A percentile compares a stretch with the other conserved stretches of the same genome.
These are phyloP conservation scores for Ochropleura plecta DNA, from an alignment of 2,888 invertebrate species.

Conservation along the genomic window DNA sequence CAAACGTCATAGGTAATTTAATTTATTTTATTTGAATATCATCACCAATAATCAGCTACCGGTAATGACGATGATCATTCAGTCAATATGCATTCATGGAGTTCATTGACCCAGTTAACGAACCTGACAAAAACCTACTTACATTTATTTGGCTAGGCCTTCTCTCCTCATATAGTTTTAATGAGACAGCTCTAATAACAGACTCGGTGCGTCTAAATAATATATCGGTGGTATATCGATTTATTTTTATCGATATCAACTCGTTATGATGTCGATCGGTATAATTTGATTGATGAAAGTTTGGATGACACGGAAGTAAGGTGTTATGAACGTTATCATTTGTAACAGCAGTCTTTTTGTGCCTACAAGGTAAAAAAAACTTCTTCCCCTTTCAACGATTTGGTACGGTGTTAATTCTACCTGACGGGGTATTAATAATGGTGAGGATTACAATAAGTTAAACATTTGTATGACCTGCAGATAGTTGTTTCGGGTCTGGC, in stretches of 20 bases:
- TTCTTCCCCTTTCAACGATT: not conserved
- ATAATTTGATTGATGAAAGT: conserved; percentile 55
- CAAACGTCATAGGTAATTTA: conserved; percentile 48
- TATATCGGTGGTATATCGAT: conserved; percentile 46
- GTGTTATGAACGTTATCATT: conserved; percentile 18
- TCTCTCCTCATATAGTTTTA: conserved; percentile 58
- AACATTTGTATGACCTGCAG: no score
- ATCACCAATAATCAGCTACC: conserved; percentile 72
- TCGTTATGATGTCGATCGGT: conserved; percentile 50
- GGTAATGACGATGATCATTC: conserved; percentile 65
- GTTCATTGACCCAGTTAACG: conserved; percentile 67
- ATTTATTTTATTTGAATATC: conserved; percentile 74
- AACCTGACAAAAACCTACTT: conserved; percentile 47
- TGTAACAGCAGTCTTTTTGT: conserved; percentile 46
- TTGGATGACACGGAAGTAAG: conserved; percentile 34
- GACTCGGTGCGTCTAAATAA: conserved; percentile 58
- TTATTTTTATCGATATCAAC: conserved; percentile 34
- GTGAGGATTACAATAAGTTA: no score
- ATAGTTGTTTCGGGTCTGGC: no score
- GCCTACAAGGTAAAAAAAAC: not conserved
- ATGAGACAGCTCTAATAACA: conserved; percentile 66
- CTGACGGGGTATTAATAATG: not conserved
- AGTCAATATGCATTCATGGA: conserved; percentile 66
- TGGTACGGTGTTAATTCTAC: not conserved
- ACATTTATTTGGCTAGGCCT: conserved; percentile 59